Conservation (phyloP, 2,797 vertebrate genomes). For the Remorina albescens region DNA sequence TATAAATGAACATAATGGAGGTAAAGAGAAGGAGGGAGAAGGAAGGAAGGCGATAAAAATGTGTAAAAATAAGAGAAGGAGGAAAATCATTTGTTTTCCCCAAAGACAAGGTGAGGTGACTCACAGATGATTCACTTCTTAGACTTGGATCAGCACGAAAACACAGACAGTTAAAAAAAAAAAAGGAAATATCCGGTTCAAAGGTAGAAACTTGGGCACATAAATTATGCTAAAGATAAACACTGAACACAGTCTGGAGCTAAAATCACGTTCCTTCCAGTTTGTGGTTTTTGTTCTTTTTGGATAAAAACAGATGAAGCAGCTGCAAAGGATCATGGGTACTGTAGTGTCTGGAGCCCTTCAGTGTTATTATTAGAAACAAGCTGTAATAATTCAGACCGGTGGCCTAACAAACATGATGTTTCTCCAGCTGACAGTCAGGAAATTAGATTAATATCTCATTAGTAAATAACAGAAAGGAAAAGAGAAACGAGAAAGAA, state of each 20-base stretch:
- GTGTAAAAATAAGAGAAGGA: background rate
- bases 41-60: background rate
- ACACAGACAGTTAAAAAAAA: too few relatives aligned
- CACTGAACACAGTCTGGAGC: too few relatives aligned
- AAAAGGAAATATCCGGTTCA: too few relatives aligned
- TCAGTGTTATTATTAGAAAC: background rate
- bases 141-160: too few relatives aligned
- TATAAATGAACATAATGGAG: background rate
- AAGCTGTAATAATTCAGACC: background rate
- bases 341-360: background rate
- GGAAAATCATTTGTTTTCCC: background rate
- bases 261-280: too few relatives aligned
- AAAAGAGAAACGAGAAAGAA: too few relatives aligned
- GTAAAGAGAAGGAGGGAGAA: background rate
- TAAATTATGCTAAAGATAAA: too few relatives aligned
- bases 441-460: background rate
- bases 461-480: too few relatives aligned
- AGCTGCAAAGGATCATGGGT: background rate
- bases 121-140: background rate
- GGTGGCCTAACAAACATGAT: background rate
- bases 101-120: background rate
- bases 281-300: background rate
- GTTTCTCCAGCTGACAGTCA: background rate
- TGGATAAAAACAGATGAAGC: too few relatives aligned
- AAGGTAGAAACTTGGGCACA: too few relatives aligned